Percentiles rank a stretch among this genome's conserved stretches.
Conservation (phyloP, 2,888 invertebrate genomes). For the Rhodophaea formosa region DNA sequence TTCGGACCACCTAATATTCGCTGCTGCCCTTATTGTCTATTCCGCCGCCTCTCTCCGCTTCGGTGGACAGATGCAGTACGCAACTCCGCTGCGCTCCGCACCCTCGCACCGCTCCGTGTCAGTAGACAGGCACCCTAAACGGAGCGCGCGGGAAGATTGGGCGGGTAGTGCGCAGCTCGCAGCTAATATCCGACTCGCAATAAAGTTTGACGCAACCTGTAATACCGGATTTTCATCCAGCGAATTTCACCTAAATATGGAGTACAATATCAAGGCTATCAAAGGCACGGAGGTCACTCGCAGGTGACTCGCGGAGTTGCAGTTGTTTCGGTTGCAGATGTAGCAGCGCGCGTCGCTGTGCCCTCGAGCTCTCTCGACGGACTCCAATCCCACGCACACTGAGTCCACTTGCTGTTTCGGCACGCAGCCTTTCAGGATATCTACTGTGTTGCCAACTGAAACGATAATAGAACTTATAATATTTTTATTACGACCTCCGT, state of each 20-base stretch:
- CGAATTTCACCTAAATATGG: conserved; percentile 48
- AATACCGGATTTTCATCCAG: too few species aligned
- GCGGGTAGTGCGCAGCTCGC: too few species aligned
- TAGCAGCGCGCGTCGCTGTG: conserved; percentile 73
- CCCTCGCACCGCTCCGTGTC: too few species aligned
- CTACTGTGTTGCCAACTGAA: conserved; percentile 73
- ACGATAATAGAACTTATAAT: conserved; percentile 27
- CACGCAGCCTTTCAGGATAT: conserved; percentile 66
- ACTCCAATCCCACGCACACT: conserved; percentile 62
- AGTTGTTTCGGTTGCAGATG: conserved; percentile 63
- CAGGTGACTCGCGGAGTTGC: conserved; percentile 51
- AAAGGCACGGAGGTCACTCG: conserved; percentile 32
- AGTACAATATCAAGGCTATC: conserved; percentile 42
- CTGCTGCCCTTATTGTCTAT: too few species aligned
- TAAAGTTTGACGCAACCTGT: too few species aligned
- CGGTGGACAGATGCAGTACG: too few species aligned
- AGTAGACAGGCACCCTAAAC: too few species aligned
- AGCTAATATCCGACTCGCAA: too few species aligned
- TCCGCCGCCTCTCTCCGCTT: too few species aligned
- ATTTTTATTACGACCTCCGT: neutral
- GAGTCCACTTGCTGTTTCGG: conserved; percentile 65
- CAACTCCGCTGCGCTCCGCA: too few species aligned
- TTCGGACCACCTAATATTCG: too few species aligned
- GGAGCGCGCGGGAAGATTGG: too few species aligned
- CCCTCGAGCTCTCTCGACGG: conserved; percentile 67